Conservation (phyloP, 92 coral and sea anemone genomes). For the Chrysogorgia sp. region DNA sequence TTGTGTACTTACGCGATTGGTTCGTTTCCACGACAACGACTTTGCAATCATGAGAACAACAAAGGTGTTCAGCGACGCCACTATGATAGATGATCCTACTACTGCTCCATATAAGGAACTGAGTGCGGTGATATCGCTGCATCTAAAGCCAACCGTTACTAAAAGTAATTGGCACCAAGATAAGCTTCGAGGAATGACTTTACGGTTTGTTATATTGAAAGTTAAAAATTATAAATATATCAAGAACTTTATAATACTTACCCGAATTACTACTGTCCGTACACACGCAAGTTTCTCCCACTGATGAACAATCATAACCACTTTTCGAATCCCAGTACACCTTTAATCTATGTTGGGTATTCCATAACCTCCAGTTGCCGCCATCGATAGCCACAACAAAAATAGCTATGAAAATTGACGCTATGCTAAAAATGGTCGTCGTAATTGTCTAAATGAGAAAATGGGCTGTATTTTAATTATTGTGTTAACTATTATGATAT, state of each 20-base stretch:
- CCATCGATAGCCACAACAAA: slow-evolving; percentile 11
- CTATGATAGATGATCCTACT: slow-evolving; percentile 7
- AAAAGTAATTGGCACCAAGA: not conserved
- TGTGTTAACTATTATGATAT: not conserved
- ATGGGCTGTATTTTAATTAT: not conserved
- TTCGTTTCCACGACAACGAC: slow-evolving; percentile 28
- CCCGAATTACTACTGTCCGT: not conserved
- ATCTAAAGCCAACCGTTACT: not conserved
- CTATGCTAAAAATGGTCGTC: slow-evolving; percentile 2
- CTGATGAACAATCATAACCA: slow-evolving; percentile 14
- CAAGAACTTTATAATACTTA: not conserved
- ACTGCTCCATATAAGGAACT: slow-evolving; percentile 29
- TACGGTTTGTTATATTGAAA: not conserved
- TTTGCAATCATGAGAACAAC: not conserved
- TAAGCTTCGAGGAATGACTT: not conserved
- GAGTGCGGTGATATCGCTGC: not conserved
- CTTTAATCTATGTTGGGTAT: not conserved
- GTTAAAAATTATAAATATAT: not conserved
- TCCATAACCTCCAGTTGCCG: not conserved
- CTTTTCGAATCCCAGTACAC: slow-evolving; percentile 30
- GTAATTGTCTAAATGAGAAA: slow-evolving; percentile 27
- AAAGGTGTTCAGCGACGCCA: not conserved
- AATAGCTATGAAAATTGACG: slow-evolving; percentile 1
- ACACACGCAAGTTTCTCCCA: slow-evolving; percentile 2
- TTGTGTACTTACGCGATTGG: slow-evolving; percentile 4